Percentiles rank a stretch among this genome's conserved stretches.
Evolutionary conservation across 2,888 invertebrate species (phyloP).

Genomic region (Oligia strigilis): DNA sequence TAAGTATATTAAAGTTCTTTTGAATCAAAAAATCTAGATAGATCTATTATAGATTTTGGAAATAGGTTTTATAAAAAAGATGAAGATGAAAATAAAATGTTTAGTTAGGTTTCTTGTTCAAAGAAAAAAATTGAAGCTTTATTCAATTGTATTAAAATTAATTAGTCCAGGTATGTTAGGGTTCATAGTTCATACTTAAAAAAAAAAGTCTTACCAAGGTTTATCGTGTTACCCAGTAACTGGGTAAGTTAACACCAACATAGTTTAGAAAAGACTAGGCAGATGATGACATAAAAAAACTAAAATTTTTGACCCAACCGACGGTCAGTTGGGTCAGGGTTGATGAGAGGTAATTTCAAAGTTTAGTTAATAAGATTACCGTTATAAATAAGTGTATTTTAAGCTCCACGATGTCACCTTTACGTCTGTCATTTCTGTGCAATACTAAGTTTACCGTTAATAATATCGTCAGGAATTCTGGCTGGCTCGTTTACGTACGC

Average conservation of each 20-base stretch:
- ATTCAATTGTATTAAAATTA: neutral
- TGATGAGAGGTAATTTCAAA: neutral
- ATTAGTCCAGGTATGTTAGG: neutral
- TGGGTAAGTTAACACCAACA: neutral
- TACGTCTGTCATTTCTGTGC: constrained; percentile 2
- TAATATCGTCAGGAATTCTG: constrained; percentile 57
- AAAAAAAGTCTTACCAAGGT: neutral
- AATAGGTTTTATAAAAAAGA: neutral
- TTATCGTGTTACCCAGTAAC: neutral
- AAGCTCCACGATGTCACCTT: constrained; percentile 17
- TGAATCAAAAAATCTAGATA: neutral
- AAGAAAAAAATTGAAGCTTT: neutral
- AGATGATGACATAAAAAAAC: neutral
- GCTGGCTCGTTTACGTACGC: constrained; percentile 51
- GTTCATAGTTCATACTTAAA: neutral
- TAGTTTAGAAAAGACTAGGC: neutral
- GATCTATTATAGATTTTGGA: neutral
- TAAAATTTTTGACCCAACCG: too few relatives aligned
- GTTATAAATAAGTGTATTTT: constrained; percentile 1
- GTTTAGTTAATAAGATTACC: neutral
- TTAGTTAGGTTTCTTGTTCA: constrained; percentile 2
- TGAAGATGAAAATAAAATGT: neutral
- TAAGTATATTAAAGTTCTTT: neutral
- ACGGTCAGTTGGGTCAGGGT: neutral
- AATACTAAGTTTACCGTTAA: constrained; percentile 53